These are phyloP conservation scores for Pelvicachromis taeniatus DNA, from an alignment of 2,113 vertebrate species.

Conservation along the genomic window DNA sequence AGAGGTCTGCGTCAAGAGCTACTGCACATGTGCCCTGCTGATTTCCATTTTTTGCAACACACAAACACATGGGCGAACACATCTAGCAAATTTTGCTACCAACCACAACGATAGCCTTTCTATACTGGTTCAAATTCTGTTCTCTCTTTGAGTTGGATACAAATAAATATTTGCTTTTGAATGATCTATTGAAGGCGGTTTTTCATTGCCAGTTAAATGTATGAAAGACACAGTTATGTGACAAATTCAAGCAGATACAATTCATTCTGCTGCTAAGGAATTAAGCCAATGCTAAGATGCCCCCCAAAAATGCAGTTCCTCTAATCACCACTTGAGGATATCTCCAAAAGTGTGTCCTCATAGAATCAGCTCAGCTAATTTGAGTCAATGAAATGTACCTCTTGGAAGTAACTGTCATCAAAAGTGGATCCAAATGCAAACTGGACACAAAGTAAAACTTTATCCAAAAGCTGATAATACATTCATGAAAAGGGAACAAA, in stretches of 20 bases:
- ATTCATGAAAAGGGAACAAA: background rate
- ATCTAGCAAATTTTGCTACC: background rate
- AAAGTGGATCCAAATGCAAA: background rate
- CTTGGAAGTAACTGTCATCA: background rate
- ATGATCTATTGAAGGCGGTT: background rate
- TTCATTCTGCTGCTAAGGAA: rapidly evolving
- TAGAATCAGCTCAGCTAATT: background rate
- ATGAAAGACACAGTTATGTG: background rate
- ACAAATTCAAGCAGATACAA: background rate
- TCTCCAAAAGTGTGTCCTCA: background rate
- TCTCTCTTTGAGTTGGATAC: background rate
- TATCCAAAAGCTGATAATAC: background rate
- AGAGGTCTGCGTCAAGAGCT: background rate
- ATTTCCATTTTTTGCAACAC: background rate
- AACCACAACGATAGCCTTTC: rapidly evolving
- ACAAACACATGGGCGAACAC: background rate
- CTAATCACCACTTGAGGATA: background rate
- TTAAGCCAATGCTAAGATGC: background rate
- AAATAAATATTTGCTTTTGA: background rate
- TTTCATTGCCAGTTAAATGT: background rate
- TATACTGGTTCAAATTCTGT: background rate
- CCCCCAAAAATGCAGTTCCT: rapidly evolving
- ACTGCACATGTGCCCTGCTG: background rate
- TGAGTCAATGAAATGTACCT: background rate
- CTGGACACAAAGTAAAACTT: background rate